Percentiles rank a stretch among this genome's conserved stretches.
phyloP scores from a whole-genome alignment of 2,888 invertebrate genomes.

The Psococerastis gibbosa region DNA sequence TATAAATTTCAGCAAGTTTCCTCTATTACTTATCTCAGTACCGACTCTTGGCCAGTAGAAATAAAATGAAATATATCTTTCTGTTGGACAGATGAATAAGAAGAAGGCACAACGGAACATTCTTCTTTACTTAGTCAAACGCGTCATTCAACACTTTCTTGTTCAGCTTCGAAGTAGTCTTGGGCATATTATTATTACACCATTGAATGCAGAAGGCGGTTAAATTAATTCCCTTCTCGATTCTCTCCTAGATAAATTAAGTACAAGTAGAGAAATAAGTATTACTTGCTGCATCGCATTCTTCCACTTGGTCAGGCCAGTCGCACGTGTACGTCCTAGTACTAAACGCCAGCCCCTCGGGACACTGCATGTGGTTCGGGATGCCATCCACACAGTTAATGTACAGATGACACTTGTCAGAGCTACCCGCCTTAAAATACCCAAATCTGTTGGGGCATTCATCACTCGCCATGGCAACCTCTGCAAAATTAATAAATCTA shows the following conservation, averaged over 20 bases:
- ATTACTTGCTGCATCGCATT: conserved; percentile 50
- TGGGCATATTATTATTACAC: not conserved
- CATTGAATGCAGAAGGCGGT: not conserved
- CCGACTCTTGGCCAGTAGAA: too few species aligned
- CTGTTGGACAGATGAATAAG: too few species aligned
- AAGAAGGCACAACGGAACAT: too few species aligned
- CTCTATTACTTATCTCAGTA: too few species aligned
- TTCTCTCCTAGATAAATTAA: conserved; percentile 6
- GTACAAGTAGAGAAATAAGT: not conserved
- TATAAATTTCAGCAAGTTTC: too few species aligned
- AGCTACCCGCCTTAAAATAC: conserved; percentile 51
- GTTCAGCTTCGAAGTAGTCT: too few species aligned
- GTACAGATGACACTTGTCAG: conserved; percentile 52
- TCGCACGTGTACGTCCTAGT: conserved; percentile 56
- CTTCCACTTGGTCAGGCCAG: conserved; percentile 68
- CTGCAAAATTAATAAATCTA: too few species aligned
- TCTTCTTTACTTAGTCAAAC: too few species aligned
- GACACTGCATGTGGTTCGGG: conserved; percentile 51
- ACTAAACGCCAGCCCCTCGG: conserved; percentile 66
- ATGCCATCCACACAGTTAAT: conserved; percentile 67
- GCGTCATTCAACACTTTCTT: too few species aligned
- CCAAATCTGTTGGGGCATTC: conserved; percentile 73
- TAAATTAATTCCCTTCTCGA: too few species aligned
- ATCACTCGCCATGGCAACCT: conserved; percentile 50
- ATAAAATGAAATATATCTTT: too few species aligned